Conservation (phyloP, 2,888 invertebrate species). For the Coelinius sp. region DNA sequence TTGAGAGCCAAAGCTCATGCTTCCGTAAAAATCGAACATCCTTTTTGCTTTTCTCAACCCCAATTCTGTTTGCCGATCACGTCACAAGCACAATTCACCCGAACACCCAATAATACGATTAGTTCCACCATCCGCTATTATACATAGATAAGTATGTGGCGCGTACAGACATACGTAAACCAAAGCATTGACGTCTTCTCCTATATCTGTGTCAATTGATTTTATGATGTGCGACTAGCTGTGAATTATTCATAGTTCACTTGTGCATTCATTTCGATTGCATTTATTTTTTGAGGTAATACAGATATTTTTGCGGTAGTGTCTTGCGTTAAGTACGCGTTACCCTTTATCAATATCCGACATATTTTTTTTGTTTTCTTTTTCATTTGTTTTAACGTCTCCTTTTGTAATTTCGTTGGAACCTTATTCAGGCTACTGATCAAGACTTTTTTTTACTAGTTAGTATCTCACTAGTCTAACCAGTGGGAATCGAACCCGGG, state of each 20-base stretch:
- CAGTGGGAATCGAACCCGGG: too few relatives aligned
- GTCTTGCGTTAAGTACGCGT: not conserved
- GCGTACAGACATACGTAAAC: not conserved
- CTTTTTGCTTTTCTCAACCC: not conserved
- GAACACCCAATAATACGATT: constrained; percentile 34
- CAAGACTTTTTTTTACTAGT: too few relatives aligned
- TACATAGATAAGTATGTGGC: constrained; percentile 25
- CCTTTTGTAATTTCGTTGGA: too few relatives aligned
- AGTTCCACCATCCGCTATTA: constrained; percentile 17
- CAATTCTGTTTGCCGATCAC: constrained; percentile 24
- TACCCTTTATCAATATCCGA: too few relatives aligned
- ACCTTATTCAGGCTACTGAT: too few relatives aligned
- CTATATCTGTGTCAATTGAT: constrained; percentile 19
- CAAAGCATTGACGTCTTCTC: constrained; percentile 5
- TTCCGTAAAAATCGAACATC: not conserved
- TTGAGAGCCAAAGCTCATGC: not conserved
- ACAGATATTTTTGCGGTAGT: too few relatives aligned
- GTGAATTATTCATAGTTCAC: not conserved
- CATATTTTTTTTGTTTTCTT: too few relatives aligned
- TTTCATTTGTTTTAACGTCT: too few relatives aligned
- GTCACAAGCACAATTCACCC: constrained; percentile 24
- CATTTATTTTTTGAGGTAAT: not conserved
- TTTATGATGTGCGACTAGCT: not conserved
- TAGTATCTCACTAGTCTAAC: too few relatives aligned
- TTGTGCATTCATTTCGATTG: not conserved